Percentiles rank a stretch among this genome's conserved stretches.
Evolutionary conservation across 2,888 invertebrate genomes (phyloP).

Genomic region (Caenorhabditis macrosperma): DNA sequence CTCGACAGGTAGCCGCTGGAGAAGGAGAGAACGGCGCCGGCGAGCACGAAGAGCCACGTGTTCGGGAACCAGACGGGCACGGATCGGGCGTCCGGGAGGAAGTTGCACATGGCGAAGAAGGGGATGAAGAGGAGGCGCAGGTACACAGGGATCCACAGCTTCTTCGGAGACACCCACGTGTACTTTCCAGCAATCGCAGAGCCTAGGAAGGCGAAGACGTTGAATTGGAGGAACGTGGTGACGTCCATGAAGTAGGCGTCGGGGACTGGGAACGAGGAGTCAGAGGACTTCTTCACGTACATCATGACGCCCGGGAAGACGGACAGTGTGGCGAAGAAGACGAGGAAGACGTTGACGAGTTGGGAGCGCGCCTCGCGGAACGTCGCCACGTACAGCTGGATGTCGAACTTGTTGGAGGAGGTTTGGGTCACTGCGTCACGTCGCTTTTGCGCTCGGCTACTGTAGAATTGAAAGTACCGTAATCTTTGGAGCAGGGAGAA

Average conservation of each 20-base stretch:
- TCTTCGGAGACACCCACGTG: slow-evolving; percentile 84
- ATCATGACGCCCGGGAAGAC: slow-evolving; percentile 89
- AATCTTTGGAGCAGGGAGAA: slow-evolving; percentile 92
- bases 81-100: slow-evolving; percentile 84
- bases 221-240: slow-evolving; percentile 94
- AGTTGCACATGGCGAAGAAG: slow-evolving; percentile 92
- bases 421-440: slow-evolving; percentile 21
- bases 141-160: slow-evolving; percentile 86
- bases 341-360: slow-evolving; percentile 91
- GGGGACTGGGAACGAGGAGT: slow-evolving; percentile 60
- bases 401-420: slow-evolving; percentile 22
- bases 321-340: slow-evolving; percentile 92
- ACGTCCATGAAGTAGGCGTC: slow-evolving; percentile 81
- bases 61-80: slow-evolving; percentile 87
- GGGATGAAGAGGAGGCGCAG: slow-evolving; percentile 89
- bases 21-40: slow-evolving; percentile 86
- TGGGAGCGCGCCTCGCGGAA: slow-evolving; percentile 85
- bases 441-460: slow-evolving; percentile 48
- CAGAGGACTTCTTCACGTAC: slow-evolving; percentile 62
- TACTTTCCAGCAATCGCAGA: slow-evolving; percentile 86
- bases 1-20: slow-evolving; percentile 95
- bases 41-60: slow-evolving; percentile 83
- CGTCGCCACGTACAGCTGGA: slow-evolving; percentile 38
- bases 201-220: slow-evolving; percentile 92
- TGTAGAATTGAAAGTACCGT: slow-evolving; percentile 79